A percentile compares a stretch with the other conserved stretches of the same genome.
Evolutionary conservation across 1,140 invertebrate genomes (phyloP).

Genomic region (Zaprionus kolodkinae): DNA sequence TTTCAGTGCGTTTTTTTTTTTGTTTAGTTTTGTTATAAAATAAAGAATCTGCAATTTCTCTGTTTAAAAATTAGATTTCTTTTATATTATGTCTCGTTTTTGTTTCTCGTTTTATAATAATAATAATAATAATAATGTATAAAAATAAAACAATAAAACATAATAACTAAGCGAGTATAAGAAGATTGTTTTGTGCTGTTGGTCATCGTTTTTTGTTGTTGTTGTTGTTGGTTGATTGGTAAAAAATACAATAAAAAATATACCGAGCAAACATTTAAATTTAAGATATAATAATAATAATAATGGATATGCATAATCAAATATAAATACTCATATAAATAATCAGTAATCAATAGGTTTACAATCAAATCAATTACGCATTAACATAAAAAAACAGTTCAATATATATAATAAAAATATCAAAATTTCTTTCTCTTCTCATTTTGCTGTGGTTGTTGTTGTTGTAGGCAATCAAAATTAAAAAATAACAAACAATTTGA

Average conservation of each 20-base stretch:
- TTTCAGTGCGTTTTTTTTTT: slow-evolving; percentile 61
- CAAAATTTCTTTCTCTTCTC: slow-evolving; percentile 35
- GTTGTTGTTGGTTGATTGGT: slow-evolving; percentile 36
- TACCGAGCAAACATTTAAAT: slow-evolving; percentile 66
- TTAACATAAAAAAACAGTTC: slow-evolving; percentile 78
- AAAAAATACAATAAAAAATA: slow-evolving; percentile 49
- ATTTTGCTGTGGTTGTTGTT: slow-evolving; percentile 34
- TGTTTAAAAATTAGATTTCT: slow-evolving; percentile 40
- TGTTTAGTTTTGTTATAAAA: slow-evolving; percentile 49
- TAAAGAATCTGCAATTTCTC: slow-evolving; percentile 53
- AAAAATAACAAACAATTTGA: slow-evolving; percentile 80
- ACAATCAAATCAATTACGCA: slow-evolving; percentile 68
- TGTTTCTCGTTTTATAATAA: slow-evolving; percentile 18
- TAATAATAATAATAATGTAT: slow-evolving; percentile 43
- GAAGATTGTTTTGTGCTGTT: slow-evolving; percentile 54
- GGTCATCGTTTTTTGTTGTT: slow-evolving; percentile 45
- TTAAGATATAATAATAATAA: slow-evolving; percentile 50
- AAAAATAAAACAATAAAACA: slow-evolving; percentile 69
- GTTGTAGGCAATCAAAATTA: slow-evolving; percentile 71
- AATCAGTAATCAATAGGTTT: slow-evolving; percentile 78
- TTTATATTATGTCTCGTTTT: slow-evolving; percentile 17
- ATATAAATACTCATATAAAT: slow-evolving; percentile 64
- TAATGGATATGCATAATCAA: slow-evolving; percentile 27
- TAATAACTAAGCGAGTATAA: slow-evolving; percentile 76
- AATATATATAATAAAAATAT: slow-evolving; percentile 70